Percentiles rank a stretch among this genome's conserved stretches.
phyloP scores from a whole-genome alignment of 2,888 invertebrate genomes.

The Theristus sp. region DNA sequence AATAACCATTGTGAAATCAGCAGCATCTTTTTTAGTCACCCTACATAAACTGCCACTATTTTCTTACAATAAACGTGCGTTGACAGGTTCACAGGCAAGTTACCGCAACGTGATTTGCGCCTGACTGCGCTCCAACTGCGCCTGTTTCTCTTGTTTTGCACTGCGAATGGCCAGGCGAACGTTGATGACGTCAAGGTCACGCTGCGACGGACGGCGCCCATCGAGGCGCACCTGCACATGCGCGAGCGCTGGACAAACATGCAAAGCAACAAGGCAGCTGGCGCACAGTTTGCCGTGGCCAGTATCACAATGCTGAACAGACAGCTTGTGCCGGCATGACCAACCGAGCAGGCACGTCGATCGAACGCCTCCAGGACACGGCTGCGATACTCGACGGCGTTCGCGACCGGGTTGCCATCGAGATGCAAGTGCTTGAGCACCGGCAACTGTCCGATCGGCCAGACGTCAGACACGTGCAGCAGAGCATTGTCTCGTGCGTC shows the following conservation, averaged over 20 bases:
- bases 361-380: constrained; percentile 72
- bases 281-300: too few species aligned
- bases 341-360: background rate
- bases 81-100: too few species aligned
- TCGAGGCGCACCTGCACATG: constrained; percentile 50
- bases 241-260: too few species aligned
- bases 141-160: constrained; percentile 41
- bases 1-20: too few species aligned
- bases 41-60: background rate
- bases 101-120: too few species aligned
- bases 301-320: too few species aligned
- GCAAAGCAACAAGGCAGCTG: too few species aligned
- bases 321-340: too few species aligned
- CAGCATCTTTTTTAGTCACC: too few species aligned
- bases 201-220: constrained; percentile 62
- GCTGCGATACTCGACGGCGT: constrained; percentile 67
- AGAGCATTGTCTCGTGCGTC: constrained; percentile 72
- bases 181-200: constrained; percentile 74
- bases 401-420: constrained; percentile 51
- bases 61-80: background rate
- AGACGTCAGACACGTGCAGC: constrained; percentile 45
- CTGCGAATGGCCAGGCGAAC: constrained; percentile 70
- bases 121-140: constrained; percentile 12
- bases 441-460: constrained; percentile 57
- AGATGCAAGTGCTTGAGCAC: constrained; percentile 67